These are phyloP conservation scores for Anthrax anthrax DNA, from an alignment of 2,888 invertebrate species.

Conservation along the genomic window DNA sequence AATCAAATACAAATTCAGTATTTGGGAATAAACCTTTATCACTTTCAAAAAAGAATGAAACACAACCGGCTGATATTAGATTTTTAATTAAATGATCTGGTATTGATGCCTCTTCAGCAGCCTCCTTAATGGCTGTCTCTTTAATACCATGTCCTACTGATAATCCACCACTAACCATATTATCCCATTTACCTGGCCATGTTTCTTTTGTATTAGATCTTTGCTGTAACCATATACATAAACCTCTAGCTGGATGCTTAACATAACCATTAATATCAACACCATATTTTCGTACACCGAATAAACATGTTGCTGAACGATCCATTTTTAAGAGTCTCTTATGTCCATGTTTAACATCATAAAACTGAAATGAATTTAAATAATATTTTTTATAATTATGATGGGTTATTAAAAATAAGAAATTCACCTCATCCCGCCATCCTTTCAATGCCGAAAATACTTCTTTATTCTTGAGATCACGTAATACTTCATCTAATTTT, in stretches of 20 bases:
- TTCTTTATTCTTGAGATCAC: conserved; percentile 58
- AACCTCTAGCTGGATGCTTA: conserved; percentile 65
- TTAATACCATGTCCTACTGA: conserved; percentile 76
- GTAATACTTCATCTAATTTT: conserved; percentile 63
- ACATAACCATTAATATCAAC: conserved; percentile 91
- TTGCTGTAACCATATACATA: conserved; percentile 80
- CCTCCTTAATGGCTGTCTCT: conserved; percentile 86
- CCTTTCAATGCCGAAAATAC: conserved; percentile 71
- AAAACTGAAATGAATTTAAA: conserved; percentile 45
- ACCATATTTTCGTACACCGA: conserved; percentile 88
- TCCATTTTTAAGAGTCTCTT: conserved; percentile 64
- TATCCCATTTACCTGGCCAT: conserved; percentile 91
- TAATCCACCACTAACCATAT: conserved; percentile 88
- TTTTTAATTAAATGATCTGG: conserved; percentile 57
- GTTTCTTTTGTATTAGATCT: conserved; percentile 84
- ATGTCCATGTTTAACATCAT: conserved; percentile 65
- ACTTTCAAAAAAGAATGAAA: conserved; percentile 70
- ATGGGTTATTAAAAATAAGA: neutral
- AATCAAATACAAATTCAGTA: conserved; percentile 85
- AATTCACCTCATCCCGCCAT: conserved; percentile 78
- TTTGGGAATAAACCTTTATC: conserved; percentile 88
- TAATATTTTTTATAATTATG: neutral
- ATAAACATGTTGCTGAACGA: conserved; percentile 81
- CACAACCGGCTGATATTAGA: conserved; percentile 34
- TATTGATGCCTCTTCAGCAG: conserved; percentile 87